Percentiles rank a stretch among this genome's conserved stretches.
phyloP scores from a whole-genome alignment of 2,888 invertebrate genomes.

The Melangyna quadrimaculata region DNA sequence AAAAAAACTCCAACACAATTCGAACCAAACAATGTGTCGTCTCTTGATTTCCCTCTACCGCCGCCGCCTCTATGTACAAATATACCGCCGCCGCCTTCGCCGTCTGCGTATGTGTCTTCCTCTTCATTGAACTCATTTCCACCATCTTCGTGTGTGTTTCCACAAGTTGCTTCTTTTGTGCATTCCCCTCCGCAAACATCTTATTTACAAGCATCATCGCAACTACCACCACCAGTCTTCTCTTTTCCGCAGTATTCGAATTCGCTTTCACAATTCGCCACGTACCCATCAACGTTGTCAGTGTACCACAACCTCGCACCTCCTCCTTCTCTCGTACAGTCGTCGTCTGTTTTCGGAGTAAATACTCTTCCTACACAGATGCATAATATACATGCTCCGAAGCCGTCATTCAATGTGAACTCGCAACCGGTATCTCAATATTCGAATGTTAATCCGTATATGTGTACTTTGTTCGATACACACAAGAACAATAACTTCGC shows the following conservation, averaged over 20 bases:
- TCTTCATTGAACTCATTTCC: background rate
- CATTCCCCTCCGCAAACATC: background rate
- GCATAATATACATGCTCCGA: background rate
- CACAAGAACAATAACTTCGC: background rate
- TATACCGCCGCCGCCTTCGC: background rate
- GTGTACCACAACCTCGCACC: background rate
- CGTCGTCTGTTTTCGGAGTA: background rate
- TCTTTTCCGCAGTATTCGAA: background rate
- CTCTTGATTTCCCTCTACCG: background rate
- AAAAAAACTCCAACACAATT: background rate
- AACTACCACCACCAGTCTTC: background rate
- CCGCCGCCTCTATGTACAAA: too few species aligned
- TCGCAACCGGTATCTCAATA: conserved; percentile 4
- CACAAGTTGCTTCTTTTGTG: background rate
- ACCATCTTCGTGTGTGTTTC: background rate
- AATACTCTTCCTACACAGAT: background rate
- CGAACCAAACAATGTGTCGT: background rate
- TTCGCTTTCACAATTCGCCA: background rate
- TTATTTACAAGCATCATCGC: background rate
- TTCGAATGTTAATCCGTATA: background rate
- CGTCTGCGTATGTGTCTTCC: background rate
- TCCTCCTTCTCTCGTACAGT: background rate
- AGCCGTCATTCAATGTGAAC: background rate
- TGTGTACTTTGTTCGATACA: background rate
- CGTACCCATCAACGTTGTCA: background rate